phyloP scores from a whole-genome alignment of 2,888 invertebrate species.

The Sphaerophoria rueppellii region DNA sequence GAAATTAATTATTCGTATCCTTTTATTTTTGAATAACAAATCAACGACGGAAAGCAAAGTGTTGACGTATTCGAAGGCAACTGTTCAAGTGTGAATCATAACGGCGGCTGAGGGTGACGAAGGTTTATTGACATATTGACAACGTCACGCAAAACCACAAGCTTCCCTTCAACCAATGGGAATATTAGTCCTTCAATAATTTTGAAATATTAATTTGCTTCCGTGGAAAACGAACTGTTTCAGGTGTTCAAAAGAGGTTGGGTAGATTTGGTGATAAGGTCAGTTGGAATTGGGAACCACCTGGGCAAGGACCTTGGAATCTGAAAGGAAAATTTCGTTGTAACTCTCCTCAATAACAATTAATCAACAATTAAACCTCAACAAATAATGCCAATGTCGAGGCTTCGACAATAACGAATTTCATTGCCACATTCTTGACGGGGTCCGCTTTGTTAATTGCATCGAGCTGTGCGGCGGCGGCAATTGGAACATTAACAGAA shows the following conservation, averaged over 20 bases:
- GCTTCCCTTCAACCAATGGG: not conserved
- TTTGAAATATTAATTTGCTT: conserved; percentile 31
- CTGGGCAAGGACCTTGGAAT: not conserved
- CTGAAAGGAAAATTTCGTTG: conserved; percentile 14
- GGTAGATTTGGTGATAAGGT: conserved; percentile 25
- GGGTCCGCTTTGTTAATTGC: not conserved
- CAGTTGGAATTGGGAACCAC: not conserved
- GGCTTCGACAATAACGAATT: conserved; percentile 54
- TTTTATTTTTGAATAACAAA: conserved; percentile 46
- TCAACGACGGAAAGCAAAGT: conserved; percentile 2
- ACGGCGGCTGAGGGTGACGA: not conserved
- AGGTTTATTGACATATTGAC: conserved; percentile 28
- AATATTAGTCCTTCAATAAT: conserved; percentile 18
- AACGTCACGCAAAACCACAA: conserved; percentile 39
- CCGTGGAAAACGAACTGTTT: conserved; percentile 7
- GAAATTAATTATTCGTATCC: conserved; percentile 63
- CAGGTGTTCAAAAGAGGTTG: conserved; percentile 35
- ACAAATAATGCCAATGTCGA: conserved; percentile 58
- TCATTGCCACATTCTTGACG: conserved; percentile 66
- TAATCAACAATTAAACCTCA: conserved; percentile 69
- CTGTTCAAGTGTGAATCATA: not conserved
- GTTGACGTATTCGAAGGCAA: not conserved
- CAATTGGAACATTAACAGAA: conserved; percentile 61
- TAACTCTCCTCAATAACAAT: conserved; percentile 52
- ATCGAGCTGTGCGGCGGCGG: conserved; percentile 8